phyloP scores from a whole-genome alignment of 2,113 vertebrate species.

The Micronisus gabar region DNA sequence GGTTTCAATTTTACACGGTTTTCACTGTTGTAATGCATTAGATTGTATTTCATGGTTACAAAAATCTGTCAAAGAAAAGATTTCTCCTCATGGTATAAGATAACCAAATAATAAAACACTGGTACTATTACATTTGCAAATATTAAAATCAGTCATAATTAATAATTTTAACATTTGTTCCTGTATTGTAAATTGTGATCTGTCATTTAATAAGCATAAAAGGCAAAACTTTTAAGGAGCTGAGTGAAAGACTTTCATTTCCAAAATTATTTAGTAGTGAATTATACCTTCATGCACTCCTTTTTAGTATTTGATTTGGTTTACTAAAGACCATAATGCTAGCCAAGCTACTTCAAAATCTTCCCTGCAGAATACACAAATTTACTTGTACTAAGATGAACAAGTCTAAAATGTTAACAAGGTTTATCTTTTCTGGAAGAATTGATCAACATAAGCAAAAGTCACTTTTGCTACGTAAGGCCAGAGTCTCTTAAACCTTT shows the following conservation, averaged over 20 bases:
- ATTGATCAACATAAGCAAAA: not conserved
- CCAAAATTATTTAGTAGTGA: not conserved
- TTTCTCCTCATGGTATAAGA: not conserved
- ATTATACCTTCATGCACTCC: not conserved
- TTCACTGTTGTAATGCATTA: not conserved
- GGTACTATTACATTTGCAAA: not conserved
- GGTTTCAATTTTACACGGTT: not conserved
- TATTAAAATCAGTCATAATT: not conserved
- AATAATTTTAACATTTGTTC: not conserved
- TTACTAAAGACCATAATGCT: not conserved
- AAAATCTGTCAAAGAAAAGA: not conserved
- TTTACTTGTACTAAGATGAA: too few species aligned
- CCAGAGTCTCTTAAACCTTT: not conserved
- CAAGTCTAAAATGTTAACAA: not conserved
- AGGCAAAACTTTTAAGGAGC: not conserved
- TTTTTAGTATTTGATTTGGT: not conserved
- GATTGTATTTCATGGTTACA: not conserved
- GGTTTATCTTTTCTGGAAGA: not conserved
- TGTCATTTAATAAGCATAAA: not conserved
- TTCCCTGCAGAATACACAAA: not conserved
- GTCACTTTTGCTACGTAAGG: not conserved
- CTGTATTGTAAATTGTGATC: not conserved
- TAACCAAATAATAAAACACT: not conserved
- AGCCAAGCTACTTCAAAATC: not conserved
- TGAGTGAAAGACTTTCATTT: not conserved